These are phyloP conservation scores for Microtus ochrogaster DNA, from an alignment of 2,113 vertebrate species.

Conservation along the genomic window DNA sequence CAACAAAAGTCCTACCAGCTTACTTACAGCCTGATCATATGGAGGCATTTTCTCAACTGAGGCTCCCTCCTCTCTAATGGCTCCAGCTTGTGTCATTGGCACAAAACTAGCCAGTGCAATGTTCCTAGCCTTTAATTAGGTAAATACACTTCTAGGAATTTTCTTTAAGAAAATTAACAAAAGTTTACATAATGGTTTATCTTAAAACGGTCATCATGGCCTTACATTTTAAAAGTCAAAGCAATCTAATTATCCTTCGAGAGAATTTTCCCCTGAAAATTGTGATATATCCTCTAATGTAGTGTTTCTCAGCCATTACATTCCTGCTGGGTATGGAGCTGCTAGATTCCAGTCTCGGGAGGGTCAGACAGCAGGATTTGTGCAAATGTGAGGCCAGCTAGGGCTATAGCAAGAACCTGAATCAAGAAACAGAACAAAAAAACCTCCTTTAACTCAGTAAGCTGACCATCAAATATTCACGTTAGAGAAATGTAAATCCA, in stretches of 20 bases:
- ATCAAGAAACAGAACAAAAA: not conserved
- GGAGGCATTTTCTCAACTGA: not conserved
- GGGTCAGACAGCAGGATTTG: not conserved
- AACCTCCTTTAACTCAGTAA: not conserved
- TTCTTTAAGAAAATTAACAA: slow-evolving; percentile 63
- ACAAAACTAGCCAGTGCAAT: not conserved
- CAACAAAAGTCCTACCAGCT: not conserved
- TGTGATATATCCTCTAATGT: not conserved
- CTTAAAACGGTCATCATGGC: slow-evolving; percentile 12
- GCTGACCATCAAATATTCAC: not conserved
- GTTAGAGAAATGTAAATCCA: slow-evolving; percentile 53
- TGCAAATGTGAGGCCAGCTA: not conserved
- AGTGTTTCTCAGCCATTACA: not conserved
- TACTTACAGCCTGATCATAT: not conserved
- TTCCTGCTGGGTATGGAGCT: not conserved
- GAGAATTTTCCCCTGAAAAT: slow-evolving; percentile 3
- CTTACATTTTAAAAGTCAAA: slow-evolving; percentile 46
- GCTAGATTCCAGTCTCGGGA: not conserved
- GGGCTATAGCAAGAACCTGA: not conserved
- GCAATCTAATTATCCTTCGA: not conserved
- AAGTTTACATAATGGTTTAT: slow-evolving; percentile 10
- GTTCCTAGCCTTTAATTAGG: slow-evolving; percentile 47
- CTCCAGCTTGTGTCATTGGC: not conserved
- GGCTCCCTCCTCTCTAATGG: not conserved
- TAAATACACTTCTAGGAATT: slow-evolving; percentile 50